These are phyloP conservation scores for Liparis tanakae DNA, from an alignment of 2,797 vertebrate species.

Conservation along the genomic window DNA sequence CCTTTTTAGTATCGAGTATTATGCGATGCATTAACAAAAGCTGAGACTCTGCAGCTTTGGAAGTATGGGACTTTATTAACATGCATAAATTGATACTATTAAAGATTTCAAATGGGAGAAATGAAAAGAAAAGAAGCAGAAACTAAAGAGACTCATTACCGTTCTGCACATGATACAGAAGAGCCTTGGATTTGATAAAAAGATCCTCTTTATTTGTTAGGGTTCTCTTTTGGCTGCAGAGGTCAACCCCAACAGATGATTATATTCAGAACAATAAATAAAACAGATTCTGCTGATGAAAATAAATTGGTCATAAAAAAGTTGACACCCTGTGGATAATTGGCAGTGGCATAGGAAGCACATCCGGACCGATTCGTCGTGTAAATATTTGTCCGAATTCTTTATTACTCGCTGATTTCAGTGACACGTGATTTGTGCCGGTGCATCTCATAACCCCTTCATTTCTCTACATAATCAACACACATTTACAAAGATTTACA, in stretches of 20 bases:
- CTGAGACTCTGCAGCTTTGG: constrained; percentile 40
- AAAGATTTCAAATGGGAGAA: constrained; percentile 13
- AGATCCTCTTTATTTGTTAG: constrained; percentile 84
- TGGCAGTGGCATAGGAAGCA: constrained; percentile 78
- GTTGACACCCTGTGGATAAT: constrained; percentile 61
- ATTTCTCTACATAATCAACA: constrained; percentile 84
- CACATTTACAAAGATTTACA: constrained; percentile 96
- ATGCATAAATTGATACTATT: constrained; percentile 24
- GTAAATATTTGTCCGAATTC: constrained; percentile 59
- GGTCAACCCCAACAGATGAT: constrained; percentile 80
- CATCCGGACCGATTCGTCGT: constrained; percentile 55
- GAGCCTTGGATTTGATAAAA: constrained; percentile 86
- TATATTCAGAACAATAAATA: constrained; percentile 87
- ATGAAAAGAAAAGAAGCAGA: constrained; percentile 14
- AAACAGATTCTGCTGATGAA: constrained; percentile 80
- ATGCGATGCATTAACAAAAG: constrained; percentile 30
- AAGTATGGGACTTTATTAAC: constrained; percentile 58
- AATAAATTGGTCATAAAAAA: constrained; percentile 73
- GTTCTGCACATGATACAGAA: constrained; percentile 75
- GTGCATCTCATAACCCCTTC: constrained; percentile 77
- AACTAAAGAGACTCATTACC: constrained; percentile 20
- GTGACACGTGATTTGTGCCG: constrained; percentile 75
- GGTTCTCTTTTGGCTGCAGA: too few relatives aligned
- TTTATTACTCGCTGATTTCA: constrained; percentile 78
- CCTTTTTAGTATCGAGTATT: too few relatives aligned